Evolutionary conservation across 2,888 invertebrate genomes (phyloP).

Genomic region (Polymixis lichenea): DNA sequence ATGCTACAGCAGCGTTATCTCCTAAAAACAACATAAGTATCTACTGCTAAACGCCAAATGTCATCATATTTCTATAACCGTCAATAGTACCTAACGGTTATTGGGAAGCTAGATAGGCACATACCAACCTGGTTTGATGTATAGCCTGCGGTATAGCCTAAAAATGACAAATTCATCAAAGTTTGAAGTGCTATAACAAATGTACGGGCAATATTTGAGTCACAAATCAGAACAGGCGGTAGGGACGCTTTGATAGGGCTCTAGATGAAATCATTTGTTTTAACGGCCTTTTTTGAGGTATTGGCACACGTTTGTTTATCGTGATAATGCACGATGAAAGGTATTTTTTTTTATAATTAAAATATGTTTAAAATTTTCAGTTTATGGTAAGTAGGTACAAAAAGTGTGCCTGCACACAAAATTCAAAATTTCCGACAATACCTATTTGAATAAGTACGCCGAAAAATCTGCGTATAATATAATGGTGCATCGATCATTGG

Average conservation of each 20-base stretch:
- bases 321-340: too few relatives aligned
- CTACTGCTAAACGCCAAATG: neutral
- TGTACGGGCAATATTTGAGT: conserved; percentile 50
- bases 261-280: neutral
- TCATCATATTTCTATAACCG: neutral
- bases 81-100: conserved; percentile 18
- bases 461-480: neutral
- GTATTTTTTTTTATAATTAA: too few relatives aligned
- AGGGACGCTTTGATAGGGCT: neutral
- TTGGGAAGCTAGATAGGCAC: conserved; percentile 10
- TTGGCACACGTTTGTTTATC: too few relatives aligned
- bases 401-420: neutral
- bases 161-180: conserved; percentile 63
- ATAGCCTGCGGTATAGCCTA: conserved; percentile 23
- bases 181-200: conserved; percentile 48
- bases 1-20: neutral
- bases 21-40: neutral
- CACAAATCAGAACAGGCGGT: conserved; percentile 54
- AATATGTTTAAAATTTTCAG: too few relatives aligned
- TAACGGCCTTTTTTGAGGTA: neutral
- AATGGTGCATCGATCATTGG: neutral
- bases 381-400: neutral
- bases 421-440: neutral
- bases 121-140: conserved; percentile 25
- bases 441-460: neutral